phyloP scores from a whole-genome alignment of 1,140 invertebrate genomes.

The Chlorops oryzae region DNA sequence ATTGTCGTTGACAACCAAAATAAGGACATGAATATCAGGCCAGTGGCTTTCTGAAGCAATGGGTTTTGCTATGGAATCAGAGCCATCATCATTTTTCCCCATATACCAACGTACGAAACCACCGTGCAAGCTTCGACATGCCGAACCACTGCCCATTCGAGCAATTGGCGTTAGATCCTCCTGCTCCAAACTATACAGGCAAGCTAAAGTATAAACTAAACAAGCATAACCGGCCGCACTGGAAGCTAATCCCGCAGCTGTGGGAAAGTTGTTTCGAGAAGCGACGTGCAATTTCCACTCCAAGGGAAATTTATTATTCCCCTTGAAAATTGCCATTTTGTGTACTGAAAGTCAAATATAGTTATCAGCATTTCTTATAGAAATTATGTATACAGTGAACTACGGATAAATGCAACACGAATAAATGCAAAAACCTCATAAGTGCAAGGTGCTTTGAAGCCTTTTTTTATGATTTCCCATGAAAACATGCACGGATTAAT shows the following conservation, averaged over 20 bases:
- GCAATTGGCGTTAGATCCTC: slow-evolving; percentile 80
- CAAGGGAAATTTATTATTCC: slow-evolving; percentile 47
- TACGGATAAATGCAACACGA: too few species aligned
- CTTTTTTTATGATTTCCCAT: too few species aligned
- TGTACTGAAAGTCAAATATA: slow-evolving; percentile 26
- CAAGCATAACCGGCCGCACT: slow-evolving; percentile 97
- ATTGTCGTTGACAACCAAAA: slow-evolving; percentile 83
- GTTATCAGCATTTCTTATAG: background rate
- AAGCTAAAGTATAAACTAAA: slow-evolving; percentile 68
- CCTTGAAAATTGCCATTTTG: slow-evolving; percentile 46
- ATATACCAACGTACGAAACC: slow-evolving; percentile 88
- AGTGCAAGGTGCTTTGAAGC: too few species aligned
- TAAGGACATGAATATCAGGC: slow-evolving; percentile 83
- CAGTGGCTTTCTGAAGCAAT: slow-evolving; percentile 73
- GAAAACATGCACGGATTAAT: too few species aligned
- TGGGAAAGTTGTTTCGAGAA: slow-evolving; percentile 98
- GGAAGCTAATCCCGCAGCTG: slow-evolving; percentile 94
- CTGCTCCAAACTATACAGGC: slow-evolving; percentile 65
- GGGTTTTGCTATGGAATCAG: slow-evolving; percentile 77
- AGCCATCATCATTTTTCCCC: slow-evolving; percentile 62
- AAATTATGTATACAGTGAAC: background rate
- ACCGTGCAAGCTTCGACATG: slow-evolving; percentile 89
- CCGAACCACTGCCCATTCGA: slow-evolving; percentile 88
- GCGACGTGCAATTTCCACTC: slow-evolving; percentile 78
- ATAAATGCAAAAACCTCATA: too few species aligned